A percentile compares a stretch with the other conserved stretches of the same genome.
Evolutionary conservation across 1,140 invertebrate species (phyloP).

Genomic region (Dufourea novaeangliae): DNA sequence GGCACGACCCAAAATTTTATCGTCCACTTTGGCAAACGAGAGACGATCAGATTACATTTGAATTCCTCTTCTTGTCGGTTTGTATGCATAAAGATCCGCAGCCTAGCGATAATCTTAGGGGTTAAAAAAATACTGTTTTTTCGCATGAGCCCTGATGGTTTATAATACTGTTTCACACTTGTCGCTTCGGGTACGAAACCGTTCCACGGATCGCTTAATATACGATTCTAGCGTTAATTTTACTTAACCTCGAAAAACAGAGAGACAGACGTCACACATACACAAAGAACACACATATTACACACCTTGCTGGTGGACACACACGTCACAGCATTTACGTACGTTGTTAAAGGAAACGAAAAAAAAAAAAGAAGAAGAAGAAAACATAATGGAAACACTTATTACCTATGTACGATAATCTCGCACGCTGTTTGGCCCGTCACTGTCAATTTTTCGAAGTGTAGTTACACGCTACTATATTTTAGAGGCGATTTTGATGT

Average conservation of each 20-base stretch:
- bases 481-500: constrained; percentile 70
- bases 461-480: constrained; percentile 70
- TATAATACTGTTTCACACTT: constrained; percentile 9
- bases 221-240: constrained; percentile 46
- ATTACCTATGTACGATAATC: constrained; percentile 41
- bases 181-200: constrained; percentile 64
- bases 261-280: neutral
- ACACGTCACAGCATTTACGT: constrained; percentile 37
- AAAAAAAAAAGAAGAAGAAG: no score
- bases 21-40: no score
- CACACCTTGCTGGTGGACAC: constrained; percentile 10
- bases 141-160: constrained; percentile 22
- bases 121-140: neutral
- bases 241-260: constrained; percentile 24
- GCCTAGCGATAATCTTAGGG: neutral
- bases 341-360: constrained; percentile 16
- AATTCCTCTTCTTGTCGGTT: no score
- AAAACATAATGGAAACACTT: no score
- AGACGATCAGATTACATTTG: no score
- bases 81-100: no score
- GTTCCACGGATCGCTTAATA: constrained; percentile 48
- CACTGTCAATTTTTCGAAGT: constrained; percentile 73
- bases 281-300: no score
- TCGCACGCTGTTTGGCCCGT: constrained; percentile 67
- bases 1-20: no score